Evolutionary conservation across 2,797 vertebrate species (phyloP), one percentile per base, ranked within the genome.

Genomic region (Galagoides demidoff): DNA sequence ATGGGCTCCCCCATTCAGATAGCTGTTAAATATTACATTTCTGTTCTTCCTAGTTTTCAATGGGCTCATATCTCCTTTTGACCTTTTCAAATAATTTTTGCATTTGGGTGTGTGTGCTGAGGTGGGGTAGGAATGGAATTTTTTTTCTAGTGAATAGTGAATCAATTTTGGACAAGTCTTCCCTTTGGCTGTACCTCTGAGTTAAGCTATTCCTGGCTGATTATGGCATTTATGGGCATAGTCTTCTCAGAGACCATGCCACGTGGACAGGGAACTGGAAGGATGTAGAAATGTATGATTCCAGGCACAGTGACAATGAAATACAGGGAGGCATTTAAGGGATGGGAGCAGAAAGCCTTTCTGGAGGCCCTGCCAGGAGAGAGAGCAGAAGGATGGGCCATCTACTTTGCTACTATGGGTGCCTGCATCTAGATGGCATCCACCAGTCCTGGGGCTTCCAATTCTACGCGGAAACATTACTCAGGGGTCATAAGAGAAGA

Each of bases 401-500:
- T 71, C 64, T 59, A 70, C 29, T 94, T 82, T 88, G 68, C 43
- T 63, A 85, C 2, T 73, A 43, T 37, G 27, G 91, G 57, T 59
- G 45, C 74, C 74, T 61, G 81, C 92, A 57, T 70, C 52, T 70
- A 78, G 45, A 0, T 93, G 73, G 77, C 49, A 93, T 25, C 39
- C 14, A 70, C 16, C 29, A 49, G 76, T 91, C 39, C 55, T 87
- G 78, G 93, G 84, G 77, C 34, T 77, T 94, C 64, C 31, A 45
- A 71, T 70, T 89, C 59, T 97, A 17, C 61, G 96, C 84, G 37
- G 39, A 92, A 95, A 92, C 66, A 73, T 87, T 52, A 84, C 16
- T 94, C 5, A 66, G 61, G 71, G 20, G 73, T 63, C 61, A 77
- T 16, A 77, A 92, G 64, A 86, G 45, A 17, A 23, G 49, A 27